Percentiles rank a stretch among this genome's conserved stretches.
These are phyloP conservation scores for Periphyllus acericola DNA, from an alignment of 2,888 invertebrate species.

Conservation along the genomic window DNA sequence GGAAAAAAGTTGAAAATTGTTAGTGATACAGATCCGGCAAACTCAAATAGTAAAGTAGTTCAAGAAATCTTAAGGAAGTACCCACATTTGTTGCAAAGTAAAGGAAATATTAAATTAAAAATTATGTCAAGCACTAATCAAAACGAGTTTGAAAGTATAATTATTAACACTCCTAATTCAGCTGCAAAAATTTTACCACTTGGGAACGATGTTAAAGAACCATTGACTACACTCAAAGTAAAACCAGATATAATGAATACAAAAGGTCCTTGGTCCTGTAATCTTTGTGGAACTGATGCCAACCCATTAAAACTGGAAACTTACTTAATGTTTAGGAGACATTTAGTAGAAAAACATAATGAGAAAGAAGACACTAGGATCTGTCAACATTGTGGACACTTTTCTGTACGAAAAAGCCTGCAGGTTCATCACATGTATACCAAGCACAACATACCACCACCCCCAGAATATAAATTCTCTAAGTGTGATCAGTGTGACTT, in stretches of 20 bases:
- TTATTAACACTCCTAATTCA: constrained; percentile 57
- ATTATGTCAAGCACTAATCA: constrained; percentile 70
- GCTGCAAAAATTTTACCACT: constrained; percentile 39
- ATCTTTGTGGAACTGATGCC: constrained; percentile 76
- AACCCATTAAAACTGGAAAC: constrained; percentile 79
- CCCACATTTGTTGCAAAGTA: constrained; percentile 78
- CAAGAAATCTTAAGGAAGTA: constrained; percentile 84
- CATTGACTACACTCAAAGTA: constrained; percentile 44
- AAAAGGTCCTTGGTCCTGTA: constrained; percentile 82
- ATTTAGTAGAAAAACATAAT: constrained; percentile 81
- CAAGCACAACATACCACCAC: constrained; percentile 80
- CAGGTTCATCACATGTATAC: constrained; percentile 82
- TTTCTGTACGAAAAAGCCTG: constrained; percentile 78
- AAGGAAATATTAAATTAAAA: constrained; percentile 87
- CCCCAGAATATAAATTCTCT: constrained; percentile 78
- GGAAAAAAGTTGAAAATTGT: constrained; percentile 56
- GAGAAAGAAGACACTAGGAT: constrained; percentile 80
- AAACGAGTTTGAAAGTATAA: constrained; percentile 59
- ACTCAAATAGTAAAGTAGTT: constrained; percentile 80
- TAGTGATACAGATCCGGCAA: constrained; percentile 42
- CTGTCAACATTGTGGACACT: constrained; percentile 87
- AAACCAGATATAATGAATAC: constrained; percentile 61
- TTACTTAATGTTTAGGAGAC: constrained; percentile 82
- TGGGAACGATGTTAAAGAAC: constrained; percentile 34
- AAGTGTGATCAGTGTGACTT: constrained; percentile 82